Base-by-base conservation (phyloP, 2,797 vertebrate species). In the Catharus ustulatus region DNA sequence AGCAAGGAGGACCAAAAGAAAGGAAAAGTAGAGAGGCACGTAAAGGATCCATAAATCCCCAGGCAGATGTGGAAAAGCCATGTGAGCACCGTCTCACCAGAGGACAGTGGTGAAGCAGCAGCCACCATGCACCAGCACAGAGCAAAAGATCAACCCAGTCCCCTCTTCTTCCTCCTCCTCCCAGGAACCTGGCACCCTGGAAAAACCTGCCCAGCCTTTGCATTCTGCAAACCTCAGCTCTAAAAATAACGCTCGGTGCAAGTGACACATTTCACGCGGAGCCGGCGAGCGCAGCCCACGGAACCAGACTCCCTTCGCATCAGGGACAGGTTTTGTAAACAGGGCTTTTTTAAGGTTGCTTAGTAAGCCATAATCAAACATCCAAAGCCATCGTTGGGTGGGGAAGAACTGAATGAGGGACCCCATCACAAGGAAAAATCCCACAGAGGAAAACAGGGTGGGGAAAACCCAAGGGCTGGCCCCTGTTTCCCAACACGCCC, bases 121-220 rank as follows among this genome's bases (percentile, higher is more conserved):
- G 61, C 73, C 9, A 2, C 76, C 66, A n/a, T 1, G 0, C 9
- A 15, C 10, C 0, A 1, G 38, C 57, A 27, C 51, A 29, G 34
- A 76, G 51, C 5, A 2, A 87, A 66, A 81, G 46, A 74, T 51
- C 66, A 73, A 29, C 32, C 32, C 5, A 0, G 13, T 45, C 57
- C 22, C 74, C 32, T 13, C 20, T 79, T 57, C 36, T 2, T 76
- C 51, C 71, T 57, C 49, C 71, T 43, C 36, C 36, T 29, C 36
- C 38, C 57, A 46, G 82, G 84, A 90, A 93, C 57, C 64, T 79
- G 64, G 75, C 64, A 92, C 45, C 64, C 62, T 74, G 87, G 87
- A 75, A 46, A 90, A 96, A 93, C 94, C 94, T 95, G 94, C 84
- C 85, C 72, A 91, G 95, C n/a, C 80, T 84, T 86, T 90, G 42